phyloP scores from a whole-genome alignment of 2,113 vertebrate genomes.

The Crotophaga sulcirostris region DNA sequence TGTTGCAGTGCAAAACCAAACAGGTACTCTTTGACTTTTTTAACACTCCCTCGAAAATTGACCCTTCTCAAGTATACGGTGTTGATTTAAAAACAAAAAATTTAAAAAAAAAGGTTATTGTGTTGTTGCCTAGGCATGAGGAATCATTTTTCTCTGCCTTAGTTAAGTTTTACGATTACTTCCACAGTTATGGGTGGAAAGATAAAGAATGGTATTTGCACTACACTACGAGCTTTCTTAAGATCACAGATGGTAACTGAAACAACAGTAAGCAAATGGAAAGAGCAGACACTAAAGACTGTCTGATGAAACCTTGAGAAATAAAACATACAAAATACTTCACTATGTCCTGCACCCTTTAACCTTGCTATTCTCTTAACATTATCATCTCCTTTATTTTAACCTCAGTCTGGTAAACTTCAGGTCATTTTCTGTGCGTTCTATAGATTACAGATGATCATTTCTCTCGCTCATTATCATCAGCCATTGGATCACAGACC shows the following conservation, averaged over 20 bases:
- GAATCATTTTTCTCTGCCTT: background rate
- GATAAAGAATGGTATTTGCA: background rate
- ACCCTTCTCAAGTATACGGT: background rate
- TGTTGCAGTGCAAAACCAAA: background rate
- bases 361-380: slow-evolving; percentile 18
- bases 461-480: slow-evolving; percentile 42
- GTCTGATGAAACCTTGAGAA: background rate
- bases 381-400: slow-evolving; percentile 39
- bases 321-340: background rate
- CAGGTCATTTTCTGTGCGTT: slow-evolving; percentile 15
- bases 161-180: background rate
- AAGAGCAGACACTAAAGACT: background rate
- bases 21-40: background rate
- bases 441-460: slow-evolving; percentile 13
- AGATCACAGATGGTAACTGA: background rate
- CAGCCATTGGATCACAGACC: background rate
- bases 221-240: slow-evolving; percentile 8
- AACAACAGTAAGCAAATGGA: background rate
- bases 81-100: background rate
- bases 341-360: slow-evolving; percentile 31
- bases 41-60: background rate
- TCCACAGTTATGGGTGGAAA: background rate
- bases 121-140: background rate
- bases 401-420: background rate
- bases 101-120: background rate